Percentiles rank a stretch among this genome's conserved stretches.
These are phyloP conservation scores for Crypturellus undulatus DNA, from an alignment of 2,113 vertebrate species.

Conservation along the genomic window DNA sequence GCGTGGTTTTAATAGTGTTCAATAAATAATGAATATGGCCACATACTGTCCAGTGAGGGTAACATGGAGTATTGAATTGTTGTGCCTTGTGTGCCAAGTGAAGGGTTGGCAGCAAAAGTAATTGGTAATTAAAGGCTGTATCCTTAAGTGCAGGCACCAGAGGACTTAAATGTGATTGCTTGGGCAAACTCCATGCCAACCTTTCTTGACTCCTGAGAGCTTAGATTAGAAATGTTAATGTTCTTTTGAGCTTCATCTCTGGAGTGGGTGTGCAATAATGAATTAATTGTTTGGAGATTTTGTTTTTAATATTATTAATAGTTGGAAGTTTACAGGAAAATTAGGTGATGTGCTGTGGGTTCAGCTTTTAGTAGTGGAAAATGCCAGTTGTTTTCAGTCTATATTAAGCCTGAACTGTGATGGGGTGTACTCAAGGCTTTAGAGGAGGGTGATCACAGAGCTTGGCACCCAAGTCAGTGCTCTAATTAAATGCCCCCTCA, in stretches of 20 bases:
- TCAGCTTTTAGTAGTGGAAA: neutral
- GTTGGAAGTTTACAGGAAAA: neutral
- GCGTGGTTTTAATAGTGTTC: neutral
- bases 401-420: neutral
- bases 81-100: neutral
- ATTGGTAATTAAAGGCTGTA: conserved; percentile 34
- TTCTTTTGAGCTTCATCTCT: neutral
- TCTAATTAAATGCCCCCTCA: conserved; percentile 20
- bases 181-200: neutral
- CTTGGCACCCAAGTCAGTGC: neutral
- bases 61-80: neutral
- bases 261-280: neutral
- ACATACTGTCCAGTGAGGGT: rapidly evolving
- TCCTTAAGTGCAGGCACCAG: neutral
- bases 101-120: neutral
- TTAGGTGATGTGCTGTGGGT: neutral
- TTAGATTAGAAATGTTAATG: conserved; percentile 5
- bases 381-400: neutral
- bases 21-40: neutral
- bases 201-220: neutral
- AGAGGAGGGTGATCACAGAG: neutral
- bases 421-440: neutral
- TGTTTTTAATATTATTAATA: neutral
- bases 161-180: neutral
- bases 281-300: conserved; percentile 18